Conservation (phyloP, 2,888 invertebrate species). For the Acleris cristana region DNA sequence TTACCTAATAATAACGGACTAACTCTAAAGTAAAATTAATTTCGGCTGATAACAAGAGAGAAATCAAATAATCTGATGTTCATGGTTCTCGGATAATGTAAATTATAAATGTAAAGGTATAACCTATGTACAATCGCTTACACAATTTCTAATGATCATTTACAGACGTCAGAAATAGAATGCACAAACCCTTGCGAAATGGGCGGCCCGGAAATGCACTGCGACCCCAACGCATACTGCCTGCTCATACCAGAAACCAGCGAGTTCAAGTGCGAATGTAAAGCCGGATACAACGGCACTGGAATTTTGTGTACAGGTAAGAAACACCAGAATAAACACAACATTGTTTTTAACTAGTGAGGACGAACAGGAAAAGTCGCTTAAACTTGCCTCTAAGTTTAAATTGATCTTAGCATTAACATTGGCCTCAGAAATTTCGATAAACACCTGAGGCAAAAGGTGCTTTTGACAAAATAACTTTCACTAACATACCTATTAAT, state of each 20-base stretch:
- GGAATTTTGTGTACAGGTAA: conserved; percentile 89
- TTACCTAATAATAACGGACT: too few relatives aligned
- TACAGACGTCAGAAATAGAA: conserved; percentile 89
- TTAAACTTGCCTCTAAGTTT: too few relatives aligned
- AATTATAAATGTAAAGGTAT: neutral
- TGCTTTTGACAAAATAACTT: conserved; percentile 5
- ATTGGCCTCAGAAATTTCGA: neutral
- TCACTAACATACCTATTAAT: conserved; percentile 1
- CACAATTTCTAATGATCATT: neutral
- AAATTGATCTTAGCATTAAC: neutral
- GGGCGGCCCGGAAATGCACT: conserved; percentile 91
- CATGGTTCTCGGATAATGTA: too few relatives aligned
- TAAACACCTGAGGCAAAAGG: conserved; percentile 4
- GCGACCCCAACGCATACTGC: conserved; percentile 94
- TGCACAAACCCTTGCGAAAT: conserved; percentile 97
- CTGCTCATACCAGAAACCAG: conserved; percentile 91
- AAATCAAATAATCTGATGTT: too few relatives aligned
- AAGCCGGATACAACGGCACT: conserved; percentile 95
- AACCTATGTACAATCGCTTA: neutral
- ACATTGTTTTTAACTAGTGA: neutral
- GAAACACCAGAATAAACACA: conserved; percentile 31
- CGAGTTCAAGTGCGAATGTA: conserved; percentile 95
- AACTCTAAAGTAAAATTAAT: too few relatives aligned
- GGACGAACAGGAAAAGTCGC: too few relatives aligned
- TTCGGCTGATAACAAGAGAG: too few relatives aligned